Base-by-base conservation (phyloP, 2,113 vertebrate genomes). In the Hoplias malabaricus region DNA sequence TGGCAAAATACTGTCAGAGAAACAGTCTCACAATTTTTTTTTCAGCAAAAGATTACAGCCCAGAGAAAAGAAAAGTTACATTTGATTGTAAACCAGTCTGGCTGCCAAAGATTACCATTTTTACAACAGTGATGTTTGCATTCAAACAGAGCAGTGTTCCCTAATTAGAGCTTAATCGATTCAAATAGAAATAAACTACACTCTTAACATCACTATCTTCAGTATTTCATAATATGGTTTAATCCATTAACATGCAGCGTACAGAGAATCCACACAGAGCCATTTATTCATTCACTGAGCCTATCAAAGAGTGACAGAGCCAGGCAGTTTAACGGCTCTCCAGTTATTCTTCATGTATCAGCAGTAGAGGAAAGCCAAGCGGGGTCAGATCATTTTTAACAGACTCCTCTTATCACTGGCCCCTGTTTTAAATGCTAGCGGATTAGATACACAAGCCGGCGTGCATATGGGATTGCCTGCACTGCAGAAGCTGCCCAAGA, bases 401-500 rank as follows among this genome's bases (percentile, higher is more conserved):
- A 69, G 61, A 62, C 48, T 62, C 27, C 46, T 71, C 67, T 67
- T 62, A 75, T 68, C 72, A 48, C 29, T 68, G 84, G 80, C 43
- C 75, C 80, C 78, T 16, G 83, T 89, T 88, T 87, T 84, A 73
- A 87, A 87, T 82, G 80, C 80, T 61, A 78, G 61, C 72, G 84
- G 88, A 87, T 93, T 90, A 91, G 73, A 82, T 83, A 83, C 48
- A 11, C 31, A 73, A 88, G 80, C 80, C 79, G 71, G 81, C 80
- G 86, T 88, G 86, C 89, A 84, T 83, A 88, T 85, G 80, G 86
- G 88, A 91, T 92, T 88, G 88, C 85, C 84, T 77, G 80, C 73
- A 81, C 82, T 79, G 88, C 83, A 80, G 87, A 89, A 90, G 86
- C 87, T 88, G 87, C 89, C 86, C 89, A 85, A 83, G 85, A 90